Evolutionary conservation across 35 echinoderm and acorn worm genomes (phyloP).

Genomic region (Patiria miniata): DNA sequence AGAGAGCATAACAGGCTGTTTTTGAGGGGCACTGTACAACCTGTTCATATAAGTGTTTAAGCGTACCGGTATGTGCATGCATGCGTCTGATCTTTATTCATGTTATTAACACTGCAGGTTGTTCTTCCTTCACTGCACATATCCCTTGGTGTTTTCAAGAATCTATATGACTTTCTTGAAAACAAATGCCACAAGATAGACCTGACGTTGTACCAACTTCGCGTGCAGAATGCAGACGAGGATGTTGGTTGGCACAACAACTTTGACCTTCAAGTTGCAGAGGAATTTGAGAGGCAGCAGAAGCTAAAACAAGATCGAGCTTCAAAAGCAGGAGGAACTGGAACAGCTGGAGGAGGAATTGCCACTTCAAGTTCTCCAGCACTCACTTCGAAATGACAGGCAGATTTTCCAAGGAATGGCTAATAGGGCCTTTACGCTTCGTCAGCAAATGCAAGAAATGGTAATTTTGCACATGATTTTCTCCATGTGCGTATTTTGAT

Average conservation of each 20-base stretch:
- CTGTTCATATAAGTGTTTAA: not conserved
- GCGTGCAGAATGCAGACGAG: not conserved
- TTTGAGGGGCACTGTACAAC: too few species aligned
- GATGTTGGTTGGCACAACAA: not conserved
- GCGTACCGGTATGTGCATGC: not conserved
- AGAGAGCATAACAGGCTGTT: not conserved
- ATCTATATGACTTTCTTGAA: conserved; percentile 19
- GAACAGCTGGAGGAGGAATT: conserved; percentile 15
- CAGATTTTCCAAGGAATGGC: not conserved
- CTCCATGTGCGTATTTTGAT: not conserved
- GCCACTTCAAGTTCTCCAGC: conserved; percentile 7
- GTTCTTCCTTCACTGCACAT: conserved; percentile 32
- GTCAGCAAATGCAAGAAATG: not conserved
- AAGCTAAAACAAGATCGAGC: not conserved
- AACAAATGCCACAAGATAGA: conserved; percentile 27
- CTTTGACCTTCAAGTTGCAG: not conserved
- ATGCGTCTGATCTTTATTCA: not conserved
- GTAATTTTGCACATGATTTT: not conserved
- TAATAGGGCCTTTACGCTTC: not conserved
- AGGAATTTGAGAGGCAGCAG: not conserved
- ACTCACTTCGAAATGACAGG: not conserved
- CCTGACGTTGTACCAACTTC: not conserved
- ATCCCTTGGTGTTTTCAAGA: conserved; percentile 33
- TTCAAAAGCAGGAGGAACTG: not conserved
- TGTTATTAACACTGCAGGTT: not conserved